Percentiles rank a stretch among this genome's conserved stretches.
These are phyloP conservation scores for Heliconius melpomene DNA, from an alignment of 1,140 invertebrate species.

Conservation along the genomic window DNA sequence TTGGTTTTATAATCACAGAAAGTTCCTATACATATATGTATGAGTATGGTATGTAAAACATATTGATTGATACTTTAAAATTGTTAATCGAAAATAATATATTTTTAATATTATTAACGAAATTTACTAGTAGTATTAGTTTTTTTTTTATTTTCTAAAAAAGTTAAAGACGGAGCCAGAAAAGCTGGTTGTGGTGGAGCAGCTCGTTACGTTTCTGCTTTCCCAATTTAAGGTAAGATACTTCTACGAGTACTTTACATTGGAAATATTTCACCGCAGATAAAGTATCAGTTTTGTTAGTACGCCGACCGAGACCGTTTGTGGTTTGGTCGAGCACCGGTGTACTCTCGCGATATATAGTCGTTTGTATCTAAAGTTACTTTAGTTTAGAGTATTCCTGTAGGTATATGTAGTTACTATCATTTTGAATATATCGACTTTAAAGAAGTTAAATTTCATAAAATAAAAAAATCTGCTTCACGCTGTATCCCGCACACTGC, in stretches of 20 bases:
- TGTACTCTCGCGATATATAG: neutral
- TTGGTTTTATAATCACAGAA: too few species aligned
- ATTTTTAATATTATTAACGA: too few species aligned
- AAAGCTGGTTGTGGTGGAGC: neutral
- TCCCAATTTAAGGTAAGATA: constrained; percentile 3
- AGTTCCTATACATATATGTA: too few species aligned
- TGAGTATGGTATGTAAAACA: too few species aligned
- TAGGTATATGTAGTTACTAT: neutral
- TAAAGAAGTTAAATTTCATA: too few species aligned
- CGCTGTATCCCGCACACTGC: too few species aligned
- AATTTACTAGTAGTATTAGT: too few species aligned
- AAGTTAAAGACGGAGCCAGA: neutral
- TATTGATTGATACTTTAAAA: too few species aligned
- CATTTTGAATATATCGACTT: too few species aligned
- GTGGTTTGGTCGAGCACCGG: neutral
- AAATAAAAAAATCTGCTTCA: too few species aligned
- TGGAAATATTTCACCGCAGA: constrained; percentile 8
- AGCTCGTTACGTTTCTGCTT: constrained; percentile 5
- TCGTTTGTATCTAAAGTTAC: neutral
- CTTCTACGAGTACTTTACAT: neutral
- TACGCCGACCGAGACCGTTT: neutral
- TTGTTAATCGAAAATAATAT: too few species aligned
- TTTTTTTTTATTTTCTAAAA: neutral
- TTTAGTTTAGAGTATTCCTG: neutral
- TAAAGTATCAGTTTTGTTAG: constrained; percentile 11